phyloP scores from a whole-genome alignment of 2,888 invertebrate genomes.

The Agrochola lychnidis region DNA sequence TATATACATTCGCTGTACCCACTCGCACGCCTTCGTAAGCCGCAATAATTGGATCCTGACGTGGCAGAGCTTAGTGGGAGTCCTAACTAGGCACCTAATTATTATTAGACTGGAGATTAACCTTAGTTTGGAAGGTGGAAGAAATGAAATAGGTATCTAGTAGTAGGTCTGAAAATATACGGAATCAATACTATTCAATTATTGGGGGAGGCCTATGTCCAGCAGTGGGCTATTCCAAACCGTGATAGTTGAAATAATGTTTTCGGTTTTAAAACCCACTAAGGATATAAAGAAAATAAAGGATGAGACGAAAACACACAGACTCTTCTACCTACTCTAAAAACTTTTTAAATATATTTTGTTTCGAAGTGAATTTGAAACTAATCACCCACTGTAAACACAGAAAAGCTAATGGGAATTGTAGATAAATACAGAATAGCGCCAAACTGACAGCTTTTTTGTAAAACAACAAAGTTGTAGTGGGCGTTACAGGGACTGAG shows the following conservation, averaged over 20 bases:
- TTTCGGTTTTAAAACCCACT: background rate
- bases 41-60: conserved; percentile 47
- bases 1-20: conserved; percentile 50
- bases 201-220: background rate
- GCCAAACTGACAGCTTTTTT: conserved; percentile 16
- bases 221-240: background rate
- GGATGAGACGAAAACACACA: background rate
- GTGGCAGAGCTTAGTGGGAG: conserved; percentile 30
- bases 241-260: background rate
- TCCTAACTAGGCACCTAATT: conserved; percentile 25
- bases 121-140: background rate
- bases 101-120: conserved; percentile 15
- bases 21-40: conserved; percentile 49
- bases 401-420: conserved; percentile 4
- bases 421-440: conserved; percentile 14
- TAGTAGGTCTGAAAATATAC: background rate
- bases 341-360: background rate
- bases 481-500: conserved; percentile 20
- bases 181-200: background rate
- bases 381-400: background rate
- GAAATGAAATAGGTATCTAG: background rate
- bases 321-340: too few relatives aligned
- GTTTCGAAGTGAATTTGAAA: background rate
- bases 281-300: background rate
- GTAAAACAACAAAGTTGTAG: conserved; percentile 14